Percentiles rank a stretch among this genome's conserved stretches.
Conservation (phyloP, 1,140 invertebrate species). For the Hormaphis cornu region DNA sequence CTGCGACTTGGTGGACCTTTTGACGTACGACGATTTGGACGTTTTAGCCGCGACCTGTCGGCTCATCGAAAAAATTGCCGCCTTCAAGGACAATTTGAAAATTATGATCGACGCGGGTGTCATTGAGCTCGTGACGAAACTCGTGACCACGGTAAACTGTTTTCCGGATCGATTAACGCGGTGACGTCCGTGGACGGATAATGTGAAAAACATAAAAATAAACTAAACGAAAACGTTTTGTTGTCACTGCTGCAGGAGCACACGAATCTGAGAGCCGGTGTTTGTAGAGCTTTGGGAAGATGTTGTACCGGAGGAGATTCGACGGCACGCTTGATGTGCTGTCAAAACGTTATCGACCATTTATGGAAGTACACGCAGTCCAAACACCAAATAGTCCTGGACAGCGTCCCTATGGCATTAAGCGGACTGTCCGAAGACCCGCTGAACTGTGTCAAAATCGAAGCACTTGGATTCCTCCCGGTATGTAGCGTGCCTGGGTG, state of each 20-base stretch:
- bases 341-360: neutral
- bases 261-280: neutral
- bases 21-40: neutral
- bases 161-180: too few relatives aligned
- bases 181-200: too few relatives aligned
- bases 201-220: too few relatives aligned
- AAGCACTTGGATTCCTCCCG: neutral
- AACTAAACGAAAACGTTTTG: too few relatives aligned
- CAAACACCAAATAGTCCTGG: neutral
- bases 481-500: too few relatives aligned
- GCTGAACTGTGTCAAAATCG: constrained; percentile 9
- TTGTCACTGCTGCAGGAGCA: neutral
- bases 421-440: neutral
- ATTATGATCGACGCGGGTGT: neutral
- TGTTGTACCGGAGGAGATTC: neutral
- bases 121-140: neutral
- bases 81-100: neutral
- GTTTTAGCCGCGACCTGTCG: neutral
- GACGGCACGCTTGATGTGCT: neutral
- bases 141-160: neutral
- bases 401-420: neutral
- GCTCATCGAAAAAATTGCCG: neutral
- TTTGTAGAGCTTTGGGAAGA: constrained; percentile 12
- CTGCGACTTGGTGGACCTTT: neutral
- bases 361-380: neutral